Conservation (phyloP, 1,140 invertebrate species). For the Papilio dardanus region DNA sequence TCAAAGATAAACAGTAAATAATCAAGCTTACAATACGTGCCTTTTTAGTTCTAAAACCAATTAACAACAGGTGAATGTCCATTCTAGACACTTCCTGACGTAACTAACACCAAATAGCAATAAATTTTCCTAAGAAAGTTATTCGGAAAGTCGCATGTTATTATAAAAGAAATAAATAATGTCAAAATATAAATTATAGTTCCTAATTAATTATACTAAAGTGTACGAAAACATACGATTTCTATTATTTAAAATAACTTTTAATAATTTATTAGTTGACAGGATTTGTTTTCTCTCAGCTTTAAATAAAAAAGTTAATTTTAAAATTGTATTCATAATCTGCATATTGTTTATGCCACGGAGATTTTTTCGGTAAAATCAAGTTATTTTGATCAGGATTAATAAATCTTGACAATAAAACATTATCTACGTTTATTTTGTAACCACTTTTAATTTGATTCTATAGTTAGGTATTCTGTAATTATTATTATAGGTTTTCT, state of each 20-base stretch:
- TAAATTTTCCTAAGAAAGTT: slow-evolving; percentile 14
- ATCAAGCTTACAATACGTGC: too few species aligned
- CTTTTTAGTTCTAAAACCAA: too few species aligned
- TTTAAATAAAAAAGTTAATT: not conserved
- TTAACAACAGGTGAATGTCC: not conserved
- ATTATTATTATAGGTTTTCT: too few species aligned
- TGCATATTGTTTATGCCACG: not conserved
- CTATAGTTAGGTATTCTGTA: too few species aligned
- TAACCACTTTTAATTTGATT: too few species aligned
- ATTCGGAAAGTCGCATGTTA: not conserved
- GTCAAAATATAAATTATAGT: not conserved
- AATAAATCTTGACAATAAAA: not conserved
- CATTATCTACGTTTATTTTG: too few species aligned
- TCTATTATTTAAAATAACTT: not conserved
- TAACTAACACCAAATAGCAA: not conserved
- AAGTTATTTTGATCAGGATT: not conserved
- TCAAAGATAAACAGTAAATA: too few species aligned
- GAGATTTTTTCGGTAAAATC: not conserved
- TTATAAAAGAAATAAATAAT: slow-evolving; percentile 8
- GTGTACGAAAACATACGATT: not conserved
- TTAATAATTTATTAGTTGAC: not conserved
- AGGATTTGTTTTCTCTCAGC: not conserved
- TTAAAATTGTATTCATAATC: not conserved
- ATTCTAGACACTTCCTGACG: not conserved
- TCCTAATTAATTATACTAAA: not conserved